These are phyloP conservation scores for Pentalonia nigronervosa DNA, from an alignment of 1,140 invertebrate genomes.

Conservation along the genomic window DNA sequence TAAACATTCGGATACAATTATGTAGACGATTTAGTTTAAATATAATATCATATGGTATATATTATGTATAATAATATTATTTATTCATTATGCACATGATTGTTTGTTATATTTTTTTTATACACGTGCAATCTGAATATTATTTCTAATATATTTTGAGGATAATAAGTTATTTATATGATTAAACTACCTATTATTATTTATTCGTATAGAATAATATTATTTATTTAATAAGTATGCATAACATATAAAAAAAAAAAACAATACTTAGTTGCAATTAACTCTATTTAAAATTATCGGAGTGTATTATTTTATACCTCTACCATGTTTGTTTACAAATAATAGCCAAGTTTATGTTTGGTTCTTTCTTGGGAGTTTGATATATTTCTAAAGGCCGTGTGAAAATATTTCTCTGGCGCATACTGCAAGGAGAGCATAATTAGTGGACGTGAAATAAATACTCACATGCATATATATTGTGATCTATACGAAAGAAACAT, in stretches of 20 bases:
- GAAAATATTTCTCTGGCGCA: not conserved
- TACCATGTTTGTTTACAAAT: not conserved
- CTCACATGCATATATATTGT: not conserved
- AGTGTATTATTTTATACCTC: not conserved
- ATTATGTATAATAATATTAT: too few relatives aligned
- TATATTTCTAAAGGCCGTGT: not conserved
- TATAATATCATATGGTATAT: too few relatives aligned
- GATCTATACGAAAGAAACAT: constrained; percentile 33
- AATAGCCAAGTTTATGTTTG: not conserved
- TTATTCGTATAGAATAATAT: too few relatives aligned
- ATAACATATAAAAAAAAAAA: not conserved
- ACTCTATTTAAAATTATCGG: not conserved
- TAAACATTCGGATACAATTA: not conserved
- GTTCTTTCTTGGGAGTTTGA: not conserved
- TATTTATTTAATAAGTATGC: not conserved
- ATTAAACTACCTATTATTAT: too few relatives aligned
- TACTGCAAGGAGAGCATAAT: not conserved
- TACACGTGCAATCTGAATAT: too few relatives aligned
- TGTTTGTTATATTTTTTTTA: too few relatives aligned
- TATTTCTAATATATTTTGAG: too few relatives aligned
- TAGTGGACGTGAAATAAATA: not conserved
- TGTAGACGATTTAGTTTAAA: not conserved
- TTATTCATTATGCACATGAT: not conserved
- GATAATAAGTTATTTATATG: too few relatives aligned
- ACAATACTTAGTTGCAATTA: not conserved